phyloP scores from a whole-genome alignment of 2,797 vertebrate species.

The Chaunax sp. region DNA sequence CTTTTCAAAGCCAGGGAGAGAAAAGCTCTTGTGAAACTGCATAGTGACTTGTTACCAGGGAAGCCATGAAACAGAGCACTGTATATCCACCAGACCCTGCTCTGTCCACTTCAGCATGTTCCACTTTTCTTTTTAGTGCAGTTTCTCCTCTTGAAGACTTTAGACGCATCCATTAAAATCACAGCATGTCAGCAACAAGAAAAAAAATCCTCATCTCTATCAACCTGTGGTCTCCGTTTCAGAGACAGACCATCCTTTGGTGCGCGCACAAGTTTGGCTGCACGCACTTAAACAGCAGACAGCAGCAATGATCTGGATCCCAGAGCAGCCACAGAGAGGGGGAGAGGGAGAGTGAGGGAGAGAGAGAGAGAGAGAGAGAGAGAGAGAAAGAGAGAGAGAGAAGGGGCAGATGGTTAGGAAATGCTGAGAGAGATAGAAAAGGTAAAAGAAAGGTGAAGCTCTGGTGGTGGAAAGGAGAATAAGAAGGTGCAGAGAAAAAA shows the following conservation, averaged over 20 bases:
- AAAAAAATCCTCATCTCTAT: background rate
- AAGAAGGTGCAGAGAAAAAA: background rate
- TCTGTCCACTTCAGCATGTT: conserved; percentile 4
- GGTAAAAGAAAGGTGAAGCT: no score
- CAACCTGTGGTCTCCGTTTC: background rate
- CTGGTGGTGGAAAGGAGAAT: no score
- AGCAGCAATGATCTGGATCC: conserved; percentile 46
- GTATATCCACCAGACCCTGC: conserved; percentile 28
- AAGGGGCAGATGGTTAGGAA: background rate
- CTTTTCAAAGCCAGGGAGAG: conserved; percentile 2
- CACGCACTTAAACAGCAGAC: conserved; percentile 25
- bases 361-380: background rate
- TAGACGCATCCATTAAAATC: conserved; percentile 21
- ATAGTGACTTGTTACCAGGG: background rate
- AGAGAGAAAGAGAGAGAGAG: no score
- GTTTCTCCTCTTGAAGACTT: background rate
- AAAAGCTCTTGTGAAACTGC: conserved; percentile 13
- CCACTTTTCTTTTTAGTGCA: conserved; percentile 9
- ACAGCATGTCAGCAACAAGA: background rate
- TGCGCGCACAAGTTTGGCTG: conserved; percentile 7
- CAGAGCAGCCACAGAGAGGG: conserved; percentile 22
- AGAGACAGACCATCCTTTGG: conserved; percentile 21
- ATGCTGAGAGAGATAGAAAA: no score
- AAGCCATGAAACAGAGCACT: background rate
- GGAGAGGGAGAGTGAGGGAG: background rate